Base-by-base conservation (phyloP, 1,140 invertebrate species). In the Marisa cornuarietis region DNA sequence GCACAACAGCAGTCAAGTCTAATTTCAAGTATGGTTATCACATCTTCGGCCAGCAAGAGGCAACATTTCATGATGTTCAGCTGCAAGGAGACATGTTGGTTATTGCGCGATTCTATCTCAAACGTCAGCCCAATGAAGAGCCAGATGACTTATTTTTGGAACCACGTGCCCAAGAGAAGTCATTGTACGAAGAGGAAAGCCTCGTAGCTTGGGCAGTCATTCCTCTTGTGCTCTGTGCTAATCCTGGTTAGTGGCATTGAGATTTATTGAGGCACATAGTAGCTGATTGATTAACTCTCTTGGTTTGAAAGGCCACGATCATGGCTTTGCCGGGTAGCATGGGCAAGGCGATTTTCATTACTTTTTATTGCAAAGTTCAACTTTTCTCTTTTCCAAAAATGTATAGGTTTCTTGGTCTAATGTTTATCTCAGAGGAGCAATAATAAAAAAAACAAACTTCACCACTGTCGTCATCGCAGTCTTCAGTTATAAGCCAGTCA, bases 41-140 rank as follows among this genome's bases (percentile, higher is more conserved):
- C 76, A 83, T 90, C 11, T 90, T 90, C 81, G 90, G 90, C 14
- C 88, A 90, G 83, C 89, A 90, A 79, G 88, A 90, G 80, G 89
- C 88, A 54, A 84, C 84, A 20, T 90, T 90, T 78, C 82, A 87
- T 66, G 86, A 87, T 77, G 85, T 90, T 16, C 83, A 87, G 24
- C 79, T 88, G 78, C 83, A 87, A 58, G 85, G 85, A n/a, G 88
- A 90, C 77, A 90, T 90, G 83, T 74, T 90, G 52, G 72, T 90
- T n/a, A 85, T 90, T 7, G 88, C 83, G 49, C 81, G 88, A 31
- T 86, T 88, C 81, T 88, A 87, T 74, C 79, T 87, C 42, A 84
- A 85, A 78, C 85, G 85, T 54, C 79, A 78, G 42, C 61, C 79
- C 9, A 69, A 26, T 79, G 82, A 83, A 51, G 81, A 82, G 51